Conservation (phyloP, 2,888 invertebrate genomes). For the Aproaerema taeniolella region DNA sequence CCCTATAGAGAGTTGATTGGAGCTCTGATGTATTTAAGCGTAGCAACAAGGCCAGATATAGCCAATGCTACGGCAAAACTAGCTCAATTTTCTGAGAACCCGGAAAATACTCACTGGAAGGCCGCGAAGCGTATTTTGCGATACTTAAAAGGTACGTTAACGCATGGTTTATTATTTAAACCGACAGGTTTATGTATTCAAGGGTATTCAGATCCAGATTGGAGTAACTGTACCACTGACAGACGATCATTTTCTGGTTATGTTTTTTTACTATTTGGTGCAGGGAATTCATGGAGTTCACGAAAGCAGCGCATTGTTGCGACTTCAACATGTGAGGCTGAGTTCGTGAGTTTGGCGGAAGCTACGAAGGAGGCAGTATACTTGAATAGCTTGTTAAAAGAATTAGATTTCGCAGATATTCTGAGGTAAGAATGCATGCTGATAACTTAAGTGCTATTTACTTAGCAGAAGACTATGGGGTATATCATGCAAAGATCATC, state of each 20-base stretch:
- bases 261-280: constrained; percentile 13
- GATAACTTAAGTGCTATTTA: neutral
- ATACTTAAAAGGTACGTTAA: constrained; percentile 17
- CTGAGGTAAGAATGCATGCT: neutral
- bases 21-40: constrained; percentile 1
- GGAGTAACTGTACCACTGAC: constrained; percentile 17
- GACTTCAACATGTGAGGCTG: constrained; percentile 22
- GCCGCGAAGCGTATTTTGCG: constrained; percentile 20
- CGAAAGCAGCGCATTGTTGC: constrained; percentile 20
- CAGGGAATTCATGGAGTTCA: constrained; percentile 18
- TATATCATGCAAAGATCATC: neutral
- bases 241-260: constrained; percentile 23
- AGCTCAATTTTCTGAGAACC: constrained; percentile 19
- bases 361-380: neutral
- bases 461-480: neutral
- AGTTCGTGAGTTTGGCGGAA: constrained; percentile 14
- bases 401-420: neutral
- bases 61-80: constrained; percentile 12
- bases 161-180: constrained; percentile 14
- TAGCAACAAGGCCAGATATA: neutral
- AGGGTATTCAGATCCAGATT: constrained; percentile 19
- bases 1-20: constrained; percentile 1
- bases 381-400: neutral
- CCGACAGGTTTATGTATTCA: constrained; percentile 5
- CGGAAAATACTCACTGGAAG: constrained; percentile 12